Percentiles rank a stretch among this genome's conserved stretches.
phyloP scores from a whole-genome alignment of 2,113 vertebrate genomes.

The Cyprinus carpio region DNA sequence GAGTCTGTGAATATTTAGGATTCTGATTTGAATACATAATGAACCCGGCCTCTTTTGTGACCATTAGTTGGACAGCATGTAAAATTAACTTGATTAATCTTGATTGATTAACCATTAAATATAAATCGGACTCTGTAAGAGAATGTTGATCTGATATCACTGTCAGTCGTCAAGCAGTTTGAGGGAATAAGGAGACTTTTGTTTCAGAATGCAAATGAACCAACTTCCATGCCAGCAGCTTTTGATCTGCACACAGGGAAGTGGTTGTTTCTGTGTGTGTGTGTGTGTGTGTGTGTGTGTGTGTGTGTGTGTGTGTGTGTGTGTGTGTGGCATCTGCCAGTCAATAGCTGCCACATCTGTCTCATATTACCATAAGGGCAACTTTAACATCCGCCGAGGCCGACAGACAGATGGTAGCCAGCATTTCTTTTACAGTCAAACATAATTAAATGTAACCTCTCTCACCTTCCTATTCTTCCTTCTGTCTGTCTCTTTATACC shows the following conservation, averaged over 20 bases:
- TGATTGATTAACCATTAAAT: conserved; percentile 19
- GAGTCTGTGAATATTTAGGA: conserved; percentile 39
- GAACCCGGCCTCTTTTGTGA: background rate
- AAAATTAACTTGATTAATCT: conserved; percentile 14
- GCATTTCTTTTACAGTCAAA: conserved; percentile 27
- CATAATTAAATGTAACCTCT: conserved; percentile 32
- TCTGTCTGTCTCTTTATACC: conserved; percentile 6
- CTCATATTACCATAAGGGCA: conserved; percentile 35
- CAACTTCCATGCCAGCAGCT: background rate
- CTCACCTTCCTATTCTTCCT: conserved; percentile 2
- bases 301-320: conserved; percentile 1
- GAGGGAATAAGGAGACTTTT: conserved; percentile 12
- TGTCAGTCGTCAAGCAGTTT: background rate
- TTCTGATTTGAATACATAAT: conserved; percentile 21
- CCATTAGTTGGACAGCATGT: conserved; percentile 4
- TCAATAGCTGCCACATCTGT: conserved; percentile 45
- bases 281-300: background rate
- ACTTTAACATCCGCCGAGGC: conserved; percentile 21
- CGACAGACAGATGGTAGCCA: conserved; percentile 31
- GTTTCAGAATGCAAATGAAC: conserved; percentile 17
- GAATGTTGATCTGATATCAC: conserved; percentile 7
- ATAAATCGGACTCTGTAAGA: background rate
- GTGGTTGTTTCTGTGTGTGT: conserved; percentile 14
- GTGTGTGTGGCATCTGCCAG: conserved; percentile 29
- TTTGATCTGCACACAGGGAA: conserved; percentile 8